A percentile compares a stretch with the other conserved stretches of the same genome.
phyloP scores from a whole-genome alignment of 2,888 invertebrate genomes.

The Sphaeridia pumilis region DNA sequence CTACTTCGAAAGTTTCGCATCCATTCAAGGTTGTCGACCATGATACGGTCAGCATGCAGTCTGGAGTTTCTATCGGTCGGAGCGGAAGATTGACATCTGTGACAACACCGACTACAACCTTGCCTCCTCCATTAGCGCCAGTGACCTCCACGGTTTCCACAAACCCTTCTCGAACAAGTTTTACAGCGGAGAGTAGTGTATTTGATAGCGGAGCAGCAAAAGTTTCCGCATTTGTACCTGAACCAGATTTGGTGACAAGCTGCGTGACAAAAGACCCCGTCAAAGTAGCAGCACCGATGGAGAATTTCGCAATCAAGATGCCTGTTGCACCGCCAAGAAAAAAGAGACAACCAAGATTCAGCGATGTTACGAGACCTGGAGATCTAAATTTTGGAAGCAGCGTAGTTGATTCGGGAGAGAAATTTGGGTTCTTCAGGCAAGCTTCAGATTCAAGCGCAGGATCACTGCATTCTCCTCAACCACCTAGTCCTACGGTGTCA shows the following conservation, averaged over 20 bases:
- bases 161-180: background rate
- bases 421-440: background rate
- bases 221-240: slow-evolving; percentile 38
- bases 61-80: slow-evolving; percentile 73
- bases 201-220: background rate
- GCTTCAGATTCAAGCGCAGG: slow-evolving; percentile 12
- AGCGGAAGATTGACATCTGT: slow-evolving; percentile 54
- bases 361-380: slow-evolving; percentile 8
- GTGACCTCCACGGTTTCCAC: background rate
- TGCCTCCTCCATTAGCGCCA: no score
- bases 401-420: slow-evolving; percentile 2
- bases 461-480: slow-evolving; percentile 21
- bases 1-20: slow-evolving; percentile 34
- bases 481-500: slow-evolving; percentile 34
- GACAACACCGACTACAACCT: background rate
- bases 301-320: slow-evolving; percentile 3
- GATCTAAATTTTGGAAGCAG: slow-evolving; percentile 8
- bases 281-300: slow-evolving; percentile 5
- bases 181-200: background rate
- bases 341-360: slow-evolving; percentile 44
- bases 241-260: slow-evolving; percentile 82
- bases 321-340: slow-evolving; percentile 68
- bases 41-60: slow-evolving; percentile 74
- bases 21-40: slow-evolving; percentile 63
- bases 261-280: slow-evolving; percentile 26